These are phyloP conservation scores for Telmatochromis brachygnathus DNA, from an alignment of 2,113 vertebrate species.

Conservation along the genomic window DNA sequence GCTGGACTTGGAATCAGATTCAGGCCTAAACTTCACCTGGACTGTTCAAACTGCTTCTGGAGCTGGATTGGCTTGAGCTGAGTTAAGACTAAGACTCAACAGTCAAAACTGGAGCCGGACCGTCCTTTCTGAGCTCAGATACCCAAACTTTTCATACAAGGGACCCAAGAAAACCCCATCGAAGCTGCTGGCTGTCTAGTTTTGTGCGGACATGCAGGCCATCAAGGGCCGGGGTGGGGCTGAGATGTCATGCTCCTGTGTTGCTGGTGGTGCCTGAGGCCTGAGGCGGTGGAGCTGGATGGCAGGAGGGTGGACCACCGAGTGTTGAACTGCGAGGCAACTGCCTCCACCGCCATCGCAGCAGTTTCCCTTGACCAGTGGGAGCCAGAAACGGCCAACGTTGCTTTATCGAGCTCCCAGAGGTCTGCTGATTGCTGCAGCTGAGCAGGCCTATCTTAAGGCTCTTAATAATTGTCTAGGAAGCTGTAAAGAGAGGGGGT, in stretches of 20 bases:
- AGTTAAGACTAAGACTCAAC: neutral
- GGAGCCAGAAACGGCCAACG: slow-evolving; percentile 42
- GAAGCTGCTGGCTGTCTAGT: neutral
- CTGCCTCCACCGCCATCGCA: slow-evolving; percentile 60
- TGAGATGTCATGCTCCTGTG: slow-evolving; percentile 84
- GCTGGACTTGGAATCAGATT: slow-evolving; percentile 1
- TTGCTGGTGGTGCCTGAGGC: slow-evolving; percentile 86
- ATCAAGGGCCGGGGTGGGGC: slow-evolving; percentile 53
- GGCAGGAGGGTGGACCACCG: slow-evolving; percentile 77
- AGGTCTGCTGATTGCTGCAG: slow-evolving; percentile 40
- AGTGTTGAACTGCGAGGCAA: slow-evolving; percentile 73
- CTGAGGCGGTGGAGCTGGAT: slow-evolving; percentile 79
- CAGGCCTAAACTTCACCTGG: slow-evolving; percentile 8
- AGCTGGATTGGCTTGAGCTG: neutral
- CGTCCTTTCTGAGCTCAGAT: neutral
- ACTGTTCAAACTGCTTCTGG: neutral
- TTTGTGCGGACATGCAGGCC: slow-evolving; percentile 42
- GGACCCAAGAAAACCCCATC: neutral
- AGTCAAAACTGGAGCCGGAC: neutral
- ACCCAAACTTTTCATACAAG: neutral
- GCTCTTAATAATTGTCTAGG: neutral
- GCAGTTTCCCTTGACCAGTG: slow-evolving; percentile 58
- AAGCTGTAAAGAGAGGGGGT: neutral
- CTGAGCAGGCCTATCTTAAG: neutral
- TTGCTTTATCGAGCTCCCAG: slow-evolving; percentile 22